phyloP scores from a whole-genome alignment of 2,113 vertebrate genomes.

The Phoenicopterus ruber region DNA sequence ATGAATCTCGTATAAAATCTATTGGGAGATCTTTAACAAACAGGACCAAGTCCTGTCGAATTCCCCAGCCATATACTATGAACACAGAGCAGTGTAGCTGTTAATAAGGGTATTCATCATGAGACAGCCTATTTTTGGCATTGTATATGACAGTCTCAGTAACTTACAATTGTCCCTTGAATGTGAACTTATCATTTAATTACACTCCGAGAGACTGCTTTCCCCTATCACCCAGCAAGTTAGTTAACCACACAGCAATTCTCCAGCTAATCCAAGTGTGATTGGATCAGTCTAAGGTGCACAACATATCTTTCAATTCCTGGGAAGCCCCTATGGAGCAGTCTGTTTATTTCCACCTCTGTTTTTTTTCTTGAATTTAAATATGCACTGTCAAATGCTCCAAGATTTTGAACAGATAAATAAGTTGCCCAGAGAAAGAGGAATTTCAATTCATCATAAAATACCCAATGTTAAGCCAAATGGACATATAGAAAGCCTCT shows the following conservation, averaged over 20 bases:
- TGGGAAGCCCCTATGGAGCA: constrained; percentile 4
- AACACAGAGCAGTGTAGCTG: constrained; percentile 77
- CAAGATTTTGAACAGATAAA: constrained; percentile 30
- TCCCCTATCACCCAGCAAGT: constrained; percentile 80
- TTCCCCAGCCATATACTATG: constrained; percentile 67
- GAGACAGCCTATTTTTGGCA: constrained; percentile 76
- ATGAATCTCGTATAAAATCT: constrained; percentile 70
- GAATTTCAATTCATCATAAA: background rate
- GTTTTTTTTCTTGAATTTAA: background rate
- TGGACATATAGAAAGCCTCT: background rate
- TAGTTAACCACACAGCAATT: constrained; percentile 84
- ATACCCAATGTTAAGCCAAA: background rate
- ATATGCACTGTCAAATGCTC: background rate
- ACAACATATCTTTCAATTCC: constrained; percentile 38
- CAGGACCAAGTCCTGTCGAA: constrained; percentile 57
- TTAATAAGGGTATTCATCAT: constrained; percentile 92
- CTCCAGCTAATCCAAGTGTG: constrained; percentile 63
- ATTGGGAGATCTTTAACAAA: constrained; percentile 57
- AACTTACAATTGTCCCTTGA: constrained; percentile 83
- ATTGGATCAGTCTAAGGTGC: constrained; percentile 71
- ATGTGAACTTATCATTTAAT: constrained; percentile 94
- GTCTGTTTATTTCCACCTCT: constrained; percentile 13
- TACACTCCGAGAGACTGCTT: constrained; percentile 79
- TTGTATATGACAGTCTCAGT: constrained; percentile 78
- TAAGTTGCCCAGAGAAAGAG: background rate